A percentile compares a stretch with the other conserved stretches of the same genome.
Evolutionary conservation across 1,140 invertebrate species (phyloP).

Genomic region (Drosophila truncata): DNA sequence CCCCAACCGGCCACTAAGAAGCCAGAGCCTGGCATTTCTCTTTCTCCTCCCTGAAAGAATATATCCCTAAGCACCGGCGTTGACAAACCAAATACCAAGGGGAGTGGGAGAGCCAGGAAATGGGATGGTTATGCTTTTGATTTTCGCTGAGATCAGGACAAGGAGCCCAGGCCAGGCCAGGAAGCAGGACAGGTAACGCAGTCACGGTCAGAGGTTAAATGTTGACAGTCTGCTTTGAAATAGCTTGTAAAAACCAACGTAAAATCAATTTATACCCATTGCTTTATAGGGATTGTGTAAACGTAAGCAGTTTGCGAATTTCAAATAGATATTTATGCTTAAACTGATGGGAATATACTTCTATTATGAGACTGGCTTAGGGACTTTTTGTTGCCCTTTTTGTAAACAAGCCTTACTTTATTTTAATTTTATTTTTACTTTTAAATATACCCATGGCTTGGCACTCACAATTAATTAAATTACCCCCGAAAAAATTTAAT

Average conservation of each 20-base stretch:
- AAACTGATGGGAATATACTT: background rate
- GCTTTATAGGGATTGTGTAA: conserved; percentile 28
- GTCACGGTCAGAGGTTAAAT: conserved; percentile 48
- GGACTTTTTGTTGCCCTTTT: too few species aligned
- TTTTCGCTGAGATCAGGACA: conserved; percentile 24
- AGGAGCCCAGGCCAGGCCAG: conserved; percentile 1
- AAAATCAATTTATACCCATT: conserved; percentile 65
- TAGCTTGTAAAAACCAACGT: conserved; percentile 9
- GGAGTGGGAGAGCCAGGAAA: conserved; percentile 11
- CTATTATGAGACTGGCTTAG: background rate
- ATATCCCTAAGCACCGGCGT: conserved; percentile 42
- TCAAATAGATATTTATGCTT: background rate
- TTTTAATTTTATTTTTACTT: background rate
- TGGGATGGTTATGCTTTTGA: conserved; percentile 38
- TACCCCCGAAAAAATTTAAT: background rate
- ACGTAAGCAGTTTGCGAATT: conserved; percentile 8
- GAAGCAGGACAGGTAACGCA: conserved; percentile 38
- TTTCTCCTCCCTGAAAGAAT: conserved; percentile 43
- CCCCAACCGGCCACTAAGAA: conserved; percentile 18
- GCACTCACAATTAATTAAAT: conserved; percentile 9
- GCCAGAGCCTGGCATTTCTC: conserved; percentile 33
- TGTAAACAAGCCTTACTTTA: too few species aligned
- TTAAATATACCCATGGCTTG: background rate
- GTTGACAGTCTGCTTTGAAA: conserved; percentile 49
- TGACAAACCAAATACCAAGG: conserved; percentile 44